Evolutionary conservation across 1,140 invertebrate genomes (phyloP).

Genomic region (Penaeus vannamei): DNA sequence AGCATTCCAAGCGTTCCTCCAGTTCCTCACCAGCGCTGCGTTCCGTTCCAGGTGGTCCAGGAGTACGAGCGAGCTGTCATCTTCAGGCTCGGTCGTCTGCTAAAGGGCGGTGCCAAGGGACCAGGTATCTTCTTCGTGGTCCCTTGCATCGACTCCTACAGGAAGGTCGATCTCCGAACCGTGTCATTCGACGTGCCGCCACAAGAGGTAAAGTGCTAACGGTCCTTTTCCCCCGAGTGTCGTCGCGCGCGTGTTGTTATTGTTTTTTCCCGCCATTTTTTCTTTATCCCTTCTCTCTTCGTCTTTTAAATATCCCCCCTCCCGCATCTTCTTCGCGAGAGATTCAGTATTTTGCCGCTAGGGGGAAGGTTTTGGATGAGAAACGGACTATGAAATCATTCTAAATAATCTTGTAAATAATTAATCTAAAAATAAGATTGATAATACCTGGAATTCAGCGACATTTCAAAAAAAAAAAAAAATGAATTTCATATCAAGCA

Average conservation of each 20-base stretch:
- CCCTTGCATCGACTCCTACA: conserved; percentile 76
- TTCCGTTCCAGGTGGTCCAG: conserved; percentile 72
- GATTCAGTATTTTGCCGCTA: too few species aligned
- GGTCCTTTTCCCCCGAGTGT: conserved; percentile 17
- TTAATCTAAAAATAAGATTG: too few species aligned
- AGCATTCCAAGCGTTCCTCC: neutral
- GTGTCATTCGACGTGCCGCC: conserved; percentile 78
- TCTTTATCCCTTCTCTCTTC: neutral
- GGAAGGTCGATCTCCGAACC: conserved; percentile 76
- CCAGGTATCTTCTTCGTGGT: conserved; percentile 76
- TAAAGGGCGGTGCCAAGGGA: conserved; percentile 76
- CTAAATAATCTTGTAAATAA: too few species aligned
- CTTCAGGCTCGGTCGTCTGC: conserved; percentile 73
- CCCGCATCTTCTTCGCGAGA: too few species aligned
- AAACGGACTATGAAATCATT: too few species aligned
- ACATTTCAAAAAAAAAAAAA: too few species aligned
- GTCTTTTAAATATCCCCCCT: neutral
- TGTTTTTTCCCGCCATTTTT: conserved; percentile 5
- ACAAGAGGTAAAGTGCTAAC: conserved; percentile 73
- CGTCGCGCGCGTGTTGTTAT: neutral
- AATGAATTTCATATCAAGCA: too few species aligned
- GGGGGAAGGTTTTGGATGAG: too few species aligned
- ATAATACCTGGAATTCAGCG: too few species aligned
- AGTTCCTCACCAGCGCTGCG: neutral
- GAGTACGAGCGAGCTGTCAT: conserved; percentile 75